These are phyloP conservation scores for Myrmecophaga tridactyla DNA, from an alignment of 2,113 vertebrate species.

Conservation along the genomic window DNA sequence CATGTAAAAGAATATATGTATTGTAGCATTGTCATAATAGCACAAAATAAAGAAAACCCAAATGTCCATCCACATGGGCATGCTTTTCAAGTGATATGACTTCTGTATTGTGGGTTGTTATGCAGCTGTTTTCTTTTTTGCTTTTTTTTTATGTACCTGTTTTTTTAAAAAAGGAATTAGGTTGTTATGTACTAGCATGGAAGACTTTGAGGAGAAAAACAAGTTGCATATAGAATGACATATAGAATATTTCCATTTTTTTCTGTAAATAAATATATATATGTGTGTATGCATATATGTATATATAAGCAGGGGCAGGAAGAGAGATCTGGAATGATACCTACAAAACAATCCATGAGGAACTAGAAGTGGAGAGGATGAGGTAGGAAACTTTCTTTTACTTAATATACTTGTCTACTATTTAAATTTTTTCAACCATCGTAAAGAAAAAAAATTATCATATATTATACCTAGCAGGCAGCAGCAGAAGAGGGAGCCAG, in stretches of 20 bases:
- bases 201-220: not conserved
- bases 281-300: not conserved
- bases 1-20: not conserved
- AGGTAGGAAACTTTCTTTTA: not conserved
- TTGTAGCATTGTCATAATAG: not conserved
- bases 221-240: not conserved
- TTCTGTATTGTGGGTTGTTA: not conserved
- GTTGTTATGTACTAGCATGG: not conserved
- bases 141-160: too few relatives aligned
- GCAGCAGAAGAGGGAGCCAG: not conserved
- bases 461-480: not conserved
- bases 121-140: not conserved
- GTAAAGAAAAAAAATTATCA: not conserved
- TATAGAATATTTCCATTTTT: not conserved
- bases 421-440: not conserved
- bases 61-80: not conserved
- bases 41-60: constrained; percentile 7
- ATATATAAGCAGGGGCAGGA: not conserved
- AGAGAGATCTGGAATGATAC: not conserved
- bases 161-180: not conserved
- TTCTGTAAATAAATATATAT: not conserved
- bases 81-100: not conserved
- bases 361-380: not conserved
- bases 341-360: not conserved
- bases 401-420: not conserved